Evolutionary conservation across 2,113 vertebrate species (phyloP).

Genomic region (Austrofundulus limnaeus): DNA sequence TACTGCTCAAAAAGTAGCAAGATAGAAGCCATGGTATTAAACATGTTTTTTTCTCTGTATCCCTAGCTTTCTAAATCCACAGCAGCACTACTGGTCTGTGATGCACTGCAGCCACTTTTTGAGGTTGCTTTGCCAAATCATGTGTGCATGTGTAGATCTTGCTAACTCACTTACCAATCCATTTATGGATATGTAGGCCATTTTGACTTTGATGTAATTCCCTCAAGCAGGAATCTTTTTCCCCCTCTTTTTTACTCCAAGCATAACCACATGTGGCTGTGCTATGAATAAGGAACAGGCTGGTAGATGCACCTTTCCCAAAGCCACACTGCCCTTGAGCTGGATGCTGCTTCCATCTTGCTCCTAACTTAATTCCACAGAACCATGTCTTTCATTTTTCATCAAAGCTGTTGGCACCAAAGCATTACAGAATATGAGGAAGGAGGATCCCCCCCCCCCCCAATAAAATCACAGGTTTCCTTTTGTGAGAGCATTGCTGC

Average conservation of each 20-base stretch:
- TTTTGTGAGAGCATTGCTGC: background rate
- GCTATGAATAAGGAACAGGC: constrained; percentile 15
- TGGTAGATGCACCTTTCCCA: constrained; percentile 24
- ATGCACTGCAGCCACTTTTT: constrained; percentile 19
- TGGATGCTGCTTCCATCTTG: constrained; percentile 4
- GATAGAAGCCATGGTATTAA: constrained; percentile 14
- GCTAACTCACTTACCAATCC: constrained; percentile 23
- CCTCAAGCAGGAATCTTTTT: constrained; percentile 27
- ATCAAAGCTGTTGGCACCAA: constrained; percentile 17
- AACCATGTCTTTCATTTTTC: constrained; percentile 40
- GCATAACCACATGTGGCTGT: constrained; percentile 39
- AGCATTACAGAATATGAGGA: constrained; percentile 26
- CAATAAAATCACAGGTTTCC: constrained; percentile 20
- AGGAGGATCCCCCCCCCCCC: too few species aligned
- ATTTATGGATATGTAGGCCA: constrained; percentile 49
- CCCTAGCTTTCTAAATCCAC: constrained; percentile 16
- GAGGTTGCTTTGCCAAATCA: constrained; percentile 19
- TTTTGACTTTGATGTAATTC: constrained; percentile 59
- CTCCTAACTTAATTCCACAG: constrained; percentile 28
- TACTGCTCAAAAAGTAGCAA: constrained; percentile 15
- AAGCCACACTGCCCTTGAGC: constrained; percentile 8
- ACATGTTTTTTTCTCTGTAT: background rate
- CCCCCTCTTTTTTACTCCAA: constrained; percentile 9
- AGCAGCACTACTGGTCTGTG: constrained; percentile 1
- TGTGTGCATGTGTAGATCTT: constrained; percentile 8